phyloP scores from a whole-genome alignment of 2,113 vertebrate genomes.

The Melanerpes formicivorus region DNA sequence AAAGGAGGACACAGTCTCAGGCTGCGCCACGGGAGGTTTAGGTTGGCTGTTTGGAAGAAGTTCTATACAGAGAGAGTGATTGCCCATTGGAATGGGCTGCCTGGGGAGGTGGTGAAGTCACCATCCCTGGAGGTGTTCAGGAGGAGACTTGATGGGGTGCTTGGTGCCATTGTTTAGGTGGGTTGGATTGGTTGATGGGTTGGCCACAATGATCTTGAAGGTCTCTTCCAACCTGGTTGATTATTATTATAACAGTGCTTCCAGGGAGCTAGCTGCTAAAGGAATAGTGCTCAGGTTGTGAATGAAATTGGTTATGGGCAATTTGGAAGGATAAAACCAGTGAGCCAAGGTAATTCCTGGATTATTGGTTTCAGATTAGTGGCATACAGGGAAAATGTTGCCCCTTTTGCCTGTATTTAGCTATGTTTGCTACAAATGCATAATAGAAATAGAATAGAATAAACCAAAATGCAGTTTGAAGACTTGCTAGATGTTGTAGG shows the following conservation, averaged over 20 bases:
- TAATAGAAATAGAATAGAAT: neutral
- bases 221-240: too few species aligned
- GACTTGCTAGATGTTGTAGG: neutral
- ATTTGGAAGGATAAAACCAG: neutral
- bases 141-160: too few species aligned
- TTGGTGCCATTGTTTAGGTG: too few species aligned
- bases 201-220: too few species aligned
- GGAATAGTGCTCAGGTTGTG: neutral
- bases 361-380: conserved; percentile 3
- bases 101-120: too few species aligned
- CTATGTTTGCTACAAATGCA: neutral
- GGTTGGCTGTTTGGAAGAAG: too few species aligned
- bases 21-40: too few species aligned
- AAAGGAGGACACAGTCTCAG: too few species aligned
- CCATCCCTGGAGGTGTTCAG: too few species aligned
- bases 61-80: too few species aligned
- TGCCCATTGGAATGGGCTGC: too few species aligned
- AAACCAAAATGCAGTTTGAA: neutral
- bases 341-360: neutral
- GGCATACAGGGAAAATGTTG: neutral
- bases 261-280: neutral
- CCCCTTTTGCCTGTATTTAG: neutral
- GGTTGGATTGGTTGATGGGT: too few species aligned
- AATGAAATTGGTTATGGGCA: neutral
- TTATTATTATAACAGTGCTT: neutral